These are phyloP conservation scores for Acholoe squamosa DNA, from an alignment of 2,888 invertebrate genomes.

Conservation along the genomic window DNA sequence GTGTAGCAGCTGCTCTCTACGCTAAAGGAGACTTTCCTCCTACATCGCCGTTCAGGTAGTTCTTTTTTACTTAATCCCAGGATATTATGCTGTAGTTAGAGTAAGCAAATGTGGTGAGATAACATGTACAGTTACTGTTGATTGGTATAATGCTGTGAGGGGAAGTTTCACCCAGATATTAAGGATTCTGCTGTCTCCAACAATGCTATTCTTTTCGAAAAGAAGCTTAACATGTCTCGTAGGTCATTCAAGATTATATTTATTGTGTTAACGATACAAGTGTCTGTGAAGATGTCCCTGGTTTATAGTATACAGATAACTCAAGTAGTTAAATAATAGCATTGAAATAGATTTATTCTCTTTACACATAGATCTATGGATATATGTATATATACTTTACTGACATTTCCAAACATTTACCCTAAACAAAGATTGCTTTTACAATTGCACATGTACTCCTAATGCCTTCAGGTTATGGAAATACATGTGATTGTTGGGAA, in stretches of 20 bases:
- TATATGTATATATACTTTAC: too few species aligned
- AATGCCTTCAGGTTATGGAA: too few species aligned
- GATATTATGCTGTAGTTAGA: conserved; percentile 5
- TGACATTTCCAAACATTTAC: too few species aligned
- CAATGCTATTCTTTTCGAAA: conserved; percentile 18
- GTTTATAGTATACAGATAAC: not conserved
- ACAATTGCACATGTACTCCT: too few species aligned
- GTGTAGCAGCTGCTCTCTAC: conserved; percentile 17
- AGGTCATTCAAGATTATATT: not conserved
- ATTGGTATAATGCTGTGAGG: not conserved
- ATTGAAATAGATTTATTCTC: not conserved
- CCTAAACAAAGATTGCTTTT: too few species aligned
- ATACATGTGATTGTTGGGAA: too few species aligned
- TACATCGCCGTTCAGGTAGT: conserved; percentile 34
- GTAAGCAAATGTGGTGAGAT: conserved; percentile 29
- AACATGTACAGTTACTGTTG: conserved; percentile 50
- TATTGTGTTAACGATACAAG: not conserved
- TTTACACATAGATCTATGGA: not conserved
- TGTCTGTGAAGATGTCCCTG: too few species aligned
- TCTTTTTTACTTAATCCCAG: conserved; percentile 47
- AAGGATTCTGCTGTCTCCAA: conserved; percentile 25
- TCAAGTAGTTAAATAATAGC: not conserved
- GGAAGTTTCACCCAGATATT: not conserved
- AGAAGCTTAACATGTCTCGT: not conserved
- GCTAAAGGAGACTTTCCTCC: conserved; percentile 8